These are phyloP conservation scores for Mythimna pallens DNA, from an alignment of 2,888 invertebrate genomes.

Conservation along the genomic window DNA sequence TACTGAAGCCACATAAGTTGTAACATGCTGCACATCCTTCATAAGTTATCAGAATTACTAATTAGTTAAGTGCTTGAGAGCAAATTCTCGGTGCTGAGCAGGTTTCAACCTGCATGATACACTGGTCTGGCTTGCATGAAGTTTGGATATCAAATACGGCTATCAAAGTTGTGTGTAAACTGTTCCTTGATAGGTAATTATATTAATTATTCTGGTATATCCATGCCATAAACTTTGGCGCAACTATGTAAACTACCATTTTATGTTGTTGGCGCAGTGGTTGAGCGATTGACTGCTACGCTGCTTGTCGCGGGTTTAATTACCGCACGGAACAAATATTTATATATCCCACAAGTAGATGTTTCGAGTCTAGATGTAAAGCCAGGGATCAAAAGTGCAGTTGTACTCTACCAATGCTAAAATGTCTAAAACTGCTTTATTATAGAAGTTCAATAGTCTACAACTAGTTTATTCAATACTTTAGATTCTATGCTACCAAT, in stretches of 20 bases:
- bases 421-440: no score
- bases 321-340: no score
- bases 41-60: conserved; percentile 21
- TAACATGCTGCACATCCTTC: conserved; percentile 9
- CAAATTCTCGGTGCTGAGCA: conserved; percentile 29
- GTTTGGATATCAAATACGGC: conserved; percentile 7
- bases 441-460: no score
- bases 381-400: no score
- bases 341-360: no score
- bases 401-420: no score
- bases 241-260: background rate
- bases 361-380: no score
- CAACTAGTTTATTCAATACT: no score
- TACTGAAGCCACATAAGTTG: background rate
- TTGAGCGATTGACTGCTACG: no score
- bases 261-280: no score
- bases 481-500: no score
- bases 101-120: conserved; percentile 8
- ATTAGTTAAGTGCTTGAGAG: conserved; percentile 38
- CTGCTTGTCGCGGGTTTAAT: no score
- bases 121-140: conserved; percentile 15
- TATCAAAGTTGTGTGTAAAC: conserved; percentile 18
- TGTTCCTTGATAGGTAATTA: background rate
- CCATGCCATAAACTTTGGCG: background rate
- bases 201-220: background rate